Evolutionary conservation across 2,888 invertebrate genomes (phyloP).

Genomic region (Drosophila dives): DNA sequence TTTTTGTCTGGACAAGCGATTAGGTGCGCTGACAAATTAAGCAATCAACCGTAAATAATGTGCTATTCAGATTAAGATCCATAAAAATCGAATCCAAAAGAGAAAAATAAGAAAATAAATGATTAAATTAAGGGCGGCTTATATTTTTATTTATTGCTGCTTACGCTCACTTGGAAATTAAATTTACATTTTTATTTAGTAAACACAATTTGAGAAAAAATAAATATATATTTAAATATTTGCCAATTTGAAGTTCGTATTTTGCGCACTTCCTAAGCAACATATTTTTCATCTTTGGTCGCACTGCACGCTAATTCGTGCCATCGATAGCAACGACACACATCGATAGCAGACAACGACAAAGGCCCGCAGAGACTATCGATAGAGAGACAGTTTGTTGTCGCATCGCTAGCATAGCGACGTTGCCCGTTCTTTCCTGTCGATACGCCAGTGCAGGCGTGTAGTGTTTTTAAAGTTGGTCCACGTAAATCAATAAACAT

Average conservation of each 20-base stretch:
- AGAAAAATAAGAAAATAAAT: neutral
- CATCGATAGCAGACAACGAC: neutral
- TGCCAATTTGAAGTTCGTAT: neutral
- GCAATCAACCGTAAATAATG: conserved; percentile 28
- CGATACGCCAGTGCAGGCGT: conserved; percentile 95
- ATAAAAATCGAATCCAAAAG: neutral
- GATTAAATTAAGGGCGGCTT: neutral
- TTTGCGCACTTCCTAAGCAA: neutral
- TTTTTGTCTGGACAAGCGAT: conserved; percentile 16
- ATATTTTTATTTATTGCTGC: too few relatives aligned
- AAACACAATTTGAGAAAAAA: neutral
- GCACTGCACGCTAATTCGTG: neutral
- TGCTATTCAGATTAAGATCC: conserved; percentile 10
- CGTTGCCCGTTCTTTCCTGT: conserved; percentile 88
- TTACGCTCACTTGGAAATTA: neutral
- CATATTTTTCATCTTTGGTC: neutral
- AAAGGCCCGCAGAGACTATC: conserved; percentile 13
- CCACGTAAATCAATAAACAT: conserved; percentile 90
- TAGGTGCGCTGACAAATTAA: conserved; percentile 24
- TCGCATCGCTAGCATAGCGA: conserved; percentile 40
- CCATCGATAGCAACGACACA: neutral
- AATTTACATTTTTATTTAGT: neutral
- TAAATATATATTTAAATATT: neutral
- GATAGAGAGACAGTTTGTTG: conserved; percentile 12
- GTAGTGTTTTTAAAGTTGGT: conserved; percentile 90